Evolutionary conservation across 1,140 invertebrate genomes (phyloP).

Genomic region (Pygmarrhopalites habei): DNA sequence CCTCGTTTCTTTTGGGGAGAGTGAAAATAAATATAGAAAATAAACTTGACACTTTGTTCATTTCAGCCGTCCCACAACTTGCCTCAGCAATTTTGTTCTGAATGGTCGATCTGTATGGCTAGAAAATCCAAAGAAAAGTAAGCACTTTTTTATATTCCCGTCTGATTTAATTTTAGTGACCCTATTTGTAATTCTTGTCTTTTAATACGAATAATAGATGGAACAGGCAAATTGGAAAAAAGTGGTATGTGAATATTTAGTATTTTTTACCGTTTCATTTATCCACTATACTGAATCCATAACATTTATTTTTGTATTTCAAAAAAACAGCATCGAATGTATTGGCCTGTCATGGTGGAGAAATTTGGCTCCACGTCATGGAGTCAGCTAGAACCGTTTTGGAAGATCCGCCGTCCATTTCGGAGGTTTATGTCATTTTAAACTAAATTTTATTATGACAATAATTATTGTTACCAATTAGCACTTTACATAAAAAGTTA

Average conservation of each 20-base stretch:
- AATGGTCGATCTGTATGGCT: constrained; percentile 89
- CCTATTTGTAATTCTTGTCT: too few species aligned
- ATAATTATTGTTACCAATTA: too few species aligned
- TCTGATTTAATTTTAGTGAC: too few species aligned
- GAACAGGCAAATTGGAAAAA: background rate
- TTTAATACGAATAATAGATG: too few species aligned
- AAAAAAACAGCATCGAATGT: constrained; percentile 87
- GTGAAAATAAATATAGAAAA: background rate
- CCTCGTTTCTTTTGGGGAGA: background rate
- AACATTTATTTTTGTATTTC: too few species aligned
- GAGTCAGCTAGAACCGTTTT: constrained; percentile 75
- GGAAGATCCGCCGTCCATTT: constrained; percentile 91
- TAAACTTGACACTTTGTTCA: too few species aligned
- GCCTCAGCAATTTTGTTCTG: constrained; percentile 90
- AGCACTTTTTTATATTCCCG: too few species aligned
- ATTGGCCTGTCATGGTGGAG: constrained; percentile 85
- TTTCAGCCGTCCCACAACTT: constrained; percentile 75
- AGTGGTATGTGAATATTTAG: background rate
- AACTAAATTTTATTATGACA: too few species aligned
- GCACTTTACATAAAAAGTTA: too few species aligned
- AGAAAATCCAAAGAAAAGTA: constrained; percentile 82
- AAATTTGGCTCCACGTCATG: constrained; percentile 91
- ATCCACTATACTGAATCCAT: too few species aligned
- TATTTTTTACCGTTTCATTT: too few species aligned
- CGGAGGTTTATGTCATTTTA: too few species aligned